Evolutionary conservation across 2,888 invertebrate species (phyloP), one percentile per base, ranked within the genome.

Genomic region (Ceriagrion tenellum): DNA sequence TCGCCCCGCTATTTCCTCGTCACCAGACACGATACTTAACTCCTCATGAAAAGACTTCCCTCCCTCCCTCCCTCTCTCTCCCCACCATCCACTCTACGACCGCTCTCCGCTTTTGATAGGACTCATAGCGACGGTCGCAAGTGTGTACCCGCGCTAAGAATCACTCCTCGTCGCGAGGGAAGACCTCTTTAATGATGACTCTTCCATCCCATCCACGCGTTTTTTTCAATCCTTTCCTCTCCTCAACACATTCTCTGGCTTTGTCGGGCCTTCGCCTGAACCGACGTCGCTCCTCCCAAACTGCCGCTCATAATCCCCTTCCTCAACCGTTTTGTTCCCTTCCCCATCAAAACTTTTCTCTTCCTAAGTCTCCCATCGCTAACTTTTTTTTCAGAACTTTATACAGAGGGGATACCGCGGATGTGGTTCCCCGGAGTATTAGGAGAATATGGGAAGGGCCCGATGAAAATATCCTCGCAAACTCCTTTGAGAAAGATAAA

Each of bases 1-100:
- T 16, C 59, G 10, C 35, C 81, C 81, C 81, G 12, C 81, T 26
- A 10, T 81, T 81, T 35, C 81, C 89, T 89, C 74, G 69, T 93
- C 93, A 93, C 93, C 93, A 93, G 93, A 93, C 93, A 55, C 47
- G 13, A 26, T 93, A 55, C 63, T 69, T 40, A 35, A 35, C 81
- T 69, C 69, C 12, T 23, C 23, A 47, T n/a, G n/a, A 26, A n/a
- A 69, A 69, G 69, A 69, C 69, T 69, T 69, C 69, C 69, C 69
- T 69, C 13, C 30, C 30, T 30, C 74, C 30, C 30, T 81, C 69
- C 47, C 8, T 8, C 8, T 4, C 47, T 47, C 47, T 47, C 47
- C 59, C 20, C 10, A 59, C 59, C 13, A 47, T 20, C 59, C 59
- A 56, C 56, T 56, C 16, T 56, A 16, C 16, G 10, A 12, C 56